These are phyloP conservation scores for Macquaria australasica DNA, from an alignment of 2,113 vertebrate species.

Conservation along the genomic window DNA sequence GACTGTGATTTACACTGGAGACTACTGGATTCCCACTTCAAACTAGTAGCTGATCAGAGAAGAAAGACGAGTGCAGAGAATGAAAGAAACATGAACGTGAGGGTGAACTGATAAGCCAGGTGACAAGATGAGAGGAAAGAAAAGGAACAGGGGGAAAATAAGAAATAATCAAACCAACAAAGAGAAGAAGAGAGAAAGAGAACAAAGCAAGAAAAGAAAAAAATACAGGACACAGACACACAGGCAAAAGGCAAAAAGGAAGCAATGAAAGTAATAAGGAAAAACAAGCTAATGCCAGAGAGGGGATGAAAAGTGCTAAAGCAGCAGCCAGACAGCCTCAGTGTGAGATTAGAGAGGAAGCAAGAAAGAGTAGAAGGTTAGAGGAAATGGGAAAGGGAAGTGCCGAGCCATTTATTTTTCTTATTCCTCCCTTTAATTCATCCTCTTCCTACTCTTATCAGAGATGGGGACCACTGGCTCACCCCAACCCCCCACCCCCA, in stretches of 20 bases:
- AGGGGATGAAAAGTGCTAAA: slow-evolving; percentile 52
- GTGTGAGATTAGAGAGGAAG: slow-evolving; percentile 68
- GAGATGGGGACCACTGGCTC: slow-evolving; percentile 60
- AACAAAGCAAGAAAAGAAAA: background rate
- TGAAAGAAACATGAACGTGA: background rate
- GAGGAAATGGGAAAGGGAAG: slow-evolving; percentile 66
- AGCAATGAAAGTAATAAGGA: slow-evolving; percentile 56
- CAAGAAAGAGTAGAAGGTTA: slow-evolving; percentile 35
- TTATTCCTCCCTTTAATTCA: slow-evolving; percentile 60
- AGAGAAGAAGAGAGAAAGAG: slow-evolving; percentile 7
- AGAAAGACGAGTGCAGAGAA: background rate
- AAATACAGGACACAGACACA: slow-evolving; percentile 28
- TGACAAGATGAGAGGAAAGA: background rate
- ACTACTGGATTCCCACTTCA: background rate
- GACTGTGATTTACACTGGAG: slow-evolving; percentile 30
- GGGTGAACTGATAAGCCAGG: background rate
- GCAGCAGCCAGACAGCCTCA: slow-evolving; percentile 57
- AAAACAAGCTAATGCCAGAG: slow-evolving; percentile 56
- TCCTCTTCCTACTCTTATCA: slow-evolving; percentile 67
- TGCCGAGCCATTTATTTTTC: slow-evolving; percentile 66
- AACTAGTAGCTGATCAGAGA: slow-evolving; percentile 19
- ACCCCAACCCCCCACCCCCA: slow-evolving; percentile 9
- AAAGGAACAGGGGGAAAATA: background rate
- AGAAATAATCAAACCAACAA: slow-evolving; percentile 4
- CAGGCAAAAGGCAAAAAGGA: slow-evolving; percentile 23